Base-by-base conservation (phyloP, 2,888 invertebrate species). In the Therioaphis trifolii region DNA sequence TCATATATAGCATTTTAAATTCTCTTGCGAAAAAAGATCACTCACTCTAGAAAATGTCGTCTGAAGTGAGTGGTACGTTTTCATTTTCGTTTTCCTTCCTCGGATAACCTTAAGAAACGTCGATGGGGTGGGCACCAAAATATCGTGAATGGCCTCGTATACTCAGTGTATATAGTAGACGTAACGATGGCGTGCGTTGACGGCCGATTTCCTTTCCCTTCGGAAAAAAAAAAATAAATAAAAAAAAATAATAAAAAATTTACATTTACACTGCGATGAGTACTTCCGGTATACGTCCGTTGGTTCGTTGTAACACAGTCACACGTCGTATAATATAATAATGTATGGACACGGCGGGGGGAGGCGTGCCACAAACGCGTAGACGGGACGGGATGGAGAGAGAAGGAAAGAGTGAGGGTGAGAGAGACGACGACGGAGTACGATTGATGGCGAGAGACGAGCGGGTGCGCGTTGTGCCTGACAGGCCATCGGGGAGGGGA, bases 321-420 rank as follows among this genome's bases (percentile, higher is more conserved):
- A 74, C 74, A 55, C 74, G 40, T 55, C 55, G 11, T 11, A 58
- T 58, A 58, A 58, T 58, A 58, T 7, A n/a, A 52, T 52, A n/a
- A 58, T 7, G 15, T 72, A 74, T 5, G 21, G 15, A 21, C n/a
- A 15, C 0, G 46, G 46, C 18, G 0, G 46, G 46, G 14, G 49
- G n/a, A n/a, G n/a, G 49, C 4, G 27, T 27, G 69, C 46, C 46
- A 71, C 46, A n/a, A n/a, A 18, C 5, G 35, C 18, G 72, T 18
- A 29, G 3, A 35, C 35, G 35, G 35, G 35, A 7, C 7, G 49
- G 43, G 4, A 14, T 12, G 15, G 49, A 4, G 11, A 27, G 24
- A 46, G 43, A 18, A 52, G 29, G 72, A 52, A n/a, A 24, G 49
- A 52, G 18, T 69, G 52, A 69, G 14, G 46, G 69, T 3, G 46